Conservation (phyloP, 2,113 vertebrate species). For the Candoia aspera region DNA sequence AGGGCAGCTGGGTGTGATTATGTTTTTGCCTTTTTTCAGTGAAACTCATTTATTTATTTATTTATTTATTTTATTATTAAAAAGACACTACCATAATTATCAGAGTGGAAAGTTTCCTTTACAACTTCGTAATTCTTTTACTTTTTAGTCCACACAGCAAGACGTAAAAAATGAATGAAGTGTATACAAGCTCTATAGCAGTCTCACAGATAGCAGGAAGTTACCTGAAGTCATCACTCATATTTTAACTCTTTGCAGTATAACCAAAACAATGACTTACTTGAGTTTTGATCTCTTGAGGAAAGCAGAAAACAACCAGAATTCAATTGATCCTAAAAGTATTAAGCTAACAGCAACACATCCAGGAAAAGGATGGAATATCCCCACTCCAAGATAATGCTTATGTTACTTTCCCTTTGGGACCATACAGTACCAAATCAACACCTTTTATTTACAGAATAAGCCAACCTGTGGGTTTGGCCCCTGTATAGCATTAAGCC, state of each 20-base stretch:
- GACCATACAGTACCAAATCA: too few relatives aligned
- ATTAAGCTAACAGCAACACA: background rate
- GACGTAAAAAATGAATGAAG: conserved; percentile 16
- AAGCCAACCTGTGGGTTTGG: background rate
- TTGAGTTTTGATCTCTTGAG: background rate
- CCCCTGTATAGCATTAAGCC: too few relatives aligned
- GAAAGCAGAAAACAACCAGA: conserved; percentile 9
- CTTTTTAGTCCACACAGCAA: background rate
- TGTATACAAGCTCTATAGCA: background rate
- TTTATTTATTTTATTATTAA: too few relatives aligned
- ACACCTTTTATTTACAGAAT: background rate
- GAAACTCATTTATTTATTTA: too few relatives aligned
- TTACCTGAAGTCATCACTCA: background rate
- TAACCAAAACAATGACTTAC: conserved; percentile 10
- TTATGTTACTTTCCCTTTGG: background rate
- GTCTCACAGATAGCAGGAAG: background rate
- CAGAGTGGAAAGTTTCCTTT: background rate
- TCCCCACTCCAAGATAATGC: background rate
- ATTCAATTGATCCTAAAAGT: background rate
- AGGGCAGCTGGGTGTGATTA: too few relatives aligned
- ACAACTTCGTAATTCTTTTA: too few relatives aligned
- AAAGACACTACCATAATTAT: too few relatives aligned
- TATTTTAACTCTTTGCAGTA: background rate
- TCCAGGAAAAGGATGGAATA: background rate
- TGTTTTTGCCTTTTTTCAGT: too few relatives aligned